phyloP scores from a whole-genome alignment of 2,888 invertebrate species.

The Sinelater perroti region DNA sequence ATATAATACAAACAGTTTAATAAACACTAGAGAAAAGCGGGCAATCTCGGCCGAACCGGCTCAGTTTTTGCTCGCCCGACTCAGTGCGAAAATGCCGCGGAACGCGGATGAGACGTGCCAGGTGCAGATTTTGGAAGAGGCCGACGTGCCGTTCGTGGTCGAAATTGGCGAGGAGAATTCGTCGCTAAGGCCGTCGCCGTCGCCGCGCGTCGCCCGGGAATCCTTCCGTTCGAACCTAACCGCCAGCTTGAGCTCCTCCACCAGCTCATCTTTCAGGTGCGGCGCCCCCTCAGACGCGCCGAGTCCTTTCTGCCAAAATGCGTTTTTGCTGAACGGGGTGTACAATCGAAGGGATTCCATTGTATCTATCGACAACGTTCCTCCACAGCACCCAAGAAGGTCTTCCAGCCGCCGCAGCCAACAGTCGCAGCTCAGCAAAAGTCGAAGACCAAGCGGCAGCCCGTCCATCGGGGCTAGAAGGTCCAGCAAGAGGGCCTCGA shows the following conservation, averaged over 20 bases:
- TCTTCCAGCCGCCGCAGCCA: conserved; percentile 21
- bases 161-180: conserved; percentile 15
- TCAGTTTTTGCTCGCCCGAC: conserved; percentile 18
- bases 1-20: conserved; percentile 26
- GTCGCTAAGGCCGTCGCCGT: conserved; percentile 2
- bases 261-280: conserved; percentile 22
- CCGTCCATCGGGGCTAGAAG: background rate
- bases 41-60: conserved; percentile 14
- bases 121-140: conserved; percentile 20
- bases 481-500: conserved; percentile 6
- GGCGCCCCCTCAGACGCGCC: background rate
- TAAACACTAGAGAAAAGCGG: conserved; percentile 21
- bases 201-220: conserved; percentile 8
- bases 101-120: conserved; percentile 21
- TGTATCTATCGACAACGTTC: conserved; percentile 15
- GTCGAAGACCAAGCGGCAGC: conserved; percentile 17
- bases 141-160: conserved; percentile 20
- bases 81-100: too few relatives aligned
- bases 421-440: conserved; percentile 13
- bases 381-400: conserved; percentile 4
- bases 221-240: conserved; percentile 15
- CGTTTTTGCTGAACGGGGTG: conserved; percentile 6
- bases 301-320: conserved; percentile 4
- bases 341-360: conserved; percentile 12
- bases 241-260: conserved; percentile 15